Base-by-base conservation (phyloP, 2,888 invertebrate genomes). In the Microplitis manilae region DNA sequence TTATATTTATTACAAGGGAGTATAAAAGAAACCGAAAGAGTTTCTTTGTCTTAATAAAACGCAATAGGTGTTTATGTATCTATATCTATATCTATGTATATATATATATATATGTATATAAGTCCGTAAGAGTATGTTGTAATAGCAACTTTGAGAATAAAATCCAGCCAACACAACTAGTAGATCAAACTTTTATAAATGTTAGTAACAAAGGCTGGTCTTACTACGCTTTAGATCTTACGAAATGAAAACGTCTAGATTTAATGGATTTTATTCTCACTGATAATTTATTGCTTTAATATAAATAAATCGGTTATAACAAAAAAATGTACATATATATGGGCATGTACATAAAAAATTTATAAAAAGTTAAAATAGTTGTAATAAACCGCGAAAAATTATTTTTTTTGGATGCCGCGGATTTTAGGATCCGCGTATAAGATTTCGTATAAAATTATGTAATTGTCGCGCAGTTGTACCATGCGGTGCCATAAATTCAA, bases 401-500 rank as follows among this genome's bases (percentile, higher is more conserved):
- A 30, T 9, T 9, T 50, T 50, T 50, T 8, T 8, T 50, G 50
- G 13, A 74, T 76, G 38, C 77, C 79, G 41, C 75, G 77, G 65
- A 82, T 79, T 77, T 77, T 81, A 17, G 80, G 79, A 68, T 84
- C 84, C 74, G 83, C 82, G 76, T 83, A 81, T 65, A 88, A 80
- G 6, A 83, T 84, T 68, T 88, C 85, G 80, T 87, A 87, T 4
- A 88, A 81, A 64, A 86, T 87, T 41, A 87, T 84, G 77, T 88
- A 88, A 75, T 88, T 86, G 80, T 88, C 85, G 7, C 88, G 87
- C 1, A 88, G 85, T 73, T 88, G 86, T 50, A 86, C 84, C 79
- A 87, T 77, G 6, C 86, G 84, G 72, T 87, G 86, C 88, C 88
- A 88, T 17, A 88, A 77, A 80, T 87, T 86, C 6, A 84, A 79